A percentile compares a stretch with the other conserved stretches of the same genome.
Conservation (phyloP, 2,113 vertebrate genomes). For the Columbina picui region DNA sequence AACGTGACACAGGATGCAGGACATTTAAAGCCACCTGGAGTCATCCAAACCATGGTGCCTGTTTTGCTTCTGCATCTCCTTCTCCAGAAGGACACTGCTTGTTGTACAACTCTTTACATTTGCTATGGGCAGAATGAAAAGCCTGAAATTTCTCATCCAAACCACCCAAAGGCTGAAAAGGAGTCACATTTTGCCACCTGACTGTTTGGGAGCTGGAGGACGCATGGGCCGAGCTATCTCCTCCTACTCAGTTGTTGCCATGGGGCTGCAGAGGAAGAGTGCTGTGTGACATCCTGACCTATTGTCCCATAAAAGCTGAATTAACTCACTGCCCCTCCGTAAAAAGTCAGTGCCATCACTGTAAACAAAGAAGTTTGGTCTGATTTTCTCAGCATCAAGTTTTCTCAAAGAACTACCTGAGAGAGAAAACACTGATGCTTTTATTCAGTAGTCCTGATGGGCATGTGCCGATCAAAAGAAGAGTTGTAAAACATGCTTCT, state of each 20-base stretch:
- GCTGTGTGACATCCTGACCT: conserved; percentile 58
- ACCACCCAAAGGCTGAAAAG: neutral
- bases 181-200: neutral
- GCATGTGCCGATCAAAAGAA: neutral
- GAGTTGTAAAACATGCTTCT: neutral
- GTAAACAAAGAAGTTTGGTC: conserved; percentile 19
- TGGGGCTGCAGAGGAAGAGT: conserved; percentile 40
- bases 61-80: neutral
- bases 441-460: neutral
- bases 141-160: neutral
- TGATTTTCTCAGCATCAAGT: neutral
- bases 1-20: neutral
- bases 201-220: neutral
- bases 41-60: neutral
- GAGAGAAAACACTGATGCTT: neutral
- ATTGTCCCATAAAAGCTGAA: conserved; percentile 27
- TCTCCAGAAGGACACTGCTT: neutral
- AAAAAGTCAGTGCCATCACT: neutral
- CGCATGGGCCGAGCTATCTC: neutral
- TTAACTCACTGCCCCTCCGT: neutral
- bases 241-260: neutral
- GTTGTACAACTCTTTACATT: neutral
- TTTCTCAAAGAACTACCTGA: neutral
- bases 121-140: neutral
- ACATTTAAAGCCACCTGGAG: neutral